These are phyloP conservation scores for Dunckerocampus dactyliophorus DNA, from an alignment of 2,113 vertebrate species.

Conservation along the genomic window DNA sequence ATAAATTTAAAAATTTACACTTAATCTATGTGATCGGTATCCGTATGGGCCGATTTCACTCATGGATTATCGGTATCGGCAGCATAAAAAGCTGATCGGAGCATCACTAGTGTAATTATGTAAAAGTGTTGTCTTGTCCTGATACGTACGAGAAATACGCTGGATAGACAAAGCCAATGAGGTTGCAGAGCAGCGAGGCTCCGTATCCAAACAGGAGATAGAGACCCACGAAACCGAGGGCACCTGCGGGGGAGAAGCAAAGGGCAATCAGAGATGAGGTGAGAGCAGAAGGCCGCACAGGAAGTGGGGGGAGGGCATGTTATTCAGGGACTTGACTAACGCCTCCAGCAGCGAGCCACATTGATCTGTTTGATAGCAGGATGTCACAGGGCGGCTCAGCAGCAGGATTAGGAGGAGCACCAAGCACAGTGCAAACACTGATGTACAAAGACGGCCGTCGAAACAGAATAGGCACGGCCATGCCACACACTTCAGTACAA, in stretches of 20 bases:
- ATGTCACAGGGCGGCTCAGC: slow-evolving; percentile 22
- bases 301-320: neutral
- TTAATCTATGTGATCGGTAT: too few species aligned
- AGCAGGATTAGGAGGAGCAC: slow-evolving; percentile 45
- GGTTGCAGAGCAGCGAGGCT: slow-evolving; percentile 89
- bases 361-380: slow-evolving; percentile 21
- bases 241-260: slow-evolving; percentile 66
- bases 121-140: neutral
- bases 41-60: too few species aligned
- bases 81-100: too few species aligned
- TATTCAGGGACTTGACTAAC: slow-evolving; percentile 31
- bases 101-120: too few species aligned
- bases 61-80: too few species aligned
- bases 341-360: neutral
- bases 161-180: slow-evolving; percentile 90
- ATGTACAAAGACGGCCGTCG: neutral
- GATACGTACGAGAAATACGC: slow-evolving; percentile 89
- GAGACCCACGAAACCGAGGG: slow-evolving; percentile 66
- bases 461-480: too few species aligned
- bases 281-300: neutral
- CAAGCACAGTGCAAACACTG: slow-evolving; percentile 25
- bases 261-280: too few species aligned
- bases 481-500: too few species aligned
- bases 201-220: slow-evolving; percentile 91
- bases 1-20: too few species aligned